These are phyloP conservation scores for Mamestra brassicae DNA, from an alignment of 2,888 invertebrate species.

Conservation along the genomic window DNA sequence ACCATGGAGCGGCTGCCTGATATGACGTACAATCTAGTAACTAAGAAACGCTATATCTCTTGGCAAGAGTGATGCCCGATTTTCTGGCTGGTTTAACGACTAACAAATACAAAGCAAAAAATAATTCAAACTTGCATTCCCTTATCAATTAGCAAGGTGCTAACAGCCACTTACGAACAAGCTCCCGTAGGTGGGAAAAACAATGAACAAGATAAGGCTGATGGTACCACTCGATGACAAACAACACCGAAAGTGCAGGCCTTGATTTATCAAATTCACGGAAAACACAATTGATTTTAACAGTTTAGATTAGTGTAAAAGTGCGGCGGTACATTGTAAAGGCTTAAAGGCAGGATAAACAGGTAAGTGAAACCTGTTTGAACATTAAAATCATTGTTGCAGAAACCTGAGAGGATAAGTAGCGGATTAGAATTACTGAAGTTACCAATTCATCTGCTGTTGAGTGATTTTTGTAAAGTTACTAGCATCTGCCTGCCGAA, in stretches of 20 bases:
- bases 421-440: background rate
- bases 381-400: background rate
- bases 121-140: background rate
- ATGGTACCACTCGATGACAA: conserved; percentile 24
- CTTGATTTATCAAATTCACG: conserved; percentile 36
- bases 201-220: conserved; percentile 26
- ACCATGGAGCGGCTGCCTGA: no score
- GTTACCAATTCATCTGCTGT: background rate
- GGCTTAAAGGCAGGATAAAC: conserved; percentile 2
- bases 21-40: no score
- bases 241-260: conserved; percentile 44
- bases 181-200: conserved; percentile 37
- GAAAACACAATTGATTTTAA: conserved; percentile 16
- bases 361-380: conserved; percentile 1
- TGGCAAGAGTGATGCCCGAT: no score
- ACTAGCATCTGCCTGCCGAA: no score
- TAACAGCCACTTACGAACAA: background rate
- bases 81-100: no score
- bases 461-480: background rate
- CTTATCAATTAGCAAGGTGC: background rate
- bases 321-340: conserved; percentile 6
- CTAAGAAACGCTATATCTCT: no score
- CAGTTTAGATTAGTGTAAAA: conserved; percentile 20
- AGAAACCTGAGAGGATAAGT: background rate
- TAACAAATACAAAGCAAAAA: background rate